Conservation (phyloP, 2,797 vertebrate species). For the Hozukius guyotensis region DNA sequence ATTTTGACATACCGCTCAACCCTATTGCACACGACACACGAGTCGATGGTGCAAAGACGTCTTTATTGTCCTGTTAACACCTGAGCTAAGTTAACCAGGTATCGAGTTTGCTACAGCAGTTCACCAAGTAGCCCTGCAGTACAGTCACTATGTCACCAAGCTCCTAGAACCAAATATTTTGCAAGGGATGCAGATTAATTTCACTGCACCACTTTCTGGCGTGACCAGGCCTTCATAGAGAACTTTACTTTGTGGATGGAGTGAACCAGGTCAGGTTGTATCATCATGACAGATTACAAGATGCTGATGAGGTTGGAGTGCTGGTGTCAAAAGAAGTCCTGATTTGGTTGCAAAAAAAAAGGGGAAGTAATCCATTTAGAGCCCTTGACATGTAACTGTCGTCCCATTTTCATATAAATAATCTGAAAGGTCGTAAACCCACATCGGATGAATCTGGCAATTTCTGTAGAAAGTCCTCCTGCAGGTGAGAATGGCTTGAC, state of each 20-base stretch:
- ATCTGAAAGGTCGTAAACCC: background rate
- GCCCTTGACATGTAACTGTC: background rate
- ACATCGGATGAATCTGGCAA: conserved; percentile 11
- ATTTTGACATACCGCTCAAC: background rate
- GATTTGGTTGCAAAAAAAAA: background rate
- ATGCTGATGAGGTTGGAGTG: background rate
- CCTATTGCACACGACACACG: background rate
- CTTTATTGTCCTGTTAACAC: background rate
- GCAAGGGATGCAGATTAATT: background rate
- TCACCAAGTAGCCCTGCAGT: background rate
- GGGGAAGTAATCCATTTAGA: background rate
- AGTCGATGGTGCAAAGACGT: background rate
- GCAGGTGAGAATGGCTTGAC: conserved; percentile 29
- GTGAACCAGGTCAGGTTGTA: background rate
- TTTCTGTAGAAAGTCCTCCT: conserved; percentile 25
- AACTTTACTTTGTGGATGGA: background rate
- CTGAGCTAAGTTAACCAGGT: background rate
- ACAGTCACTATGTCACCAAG: background rate
- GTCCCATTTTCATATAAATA: conserved; percentile 3
- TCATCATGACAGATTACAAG: background rate
- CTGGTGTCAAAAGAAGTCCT: background rate
- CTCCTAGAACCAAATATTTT: background rate
- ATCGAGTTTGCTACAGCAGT: background rate
- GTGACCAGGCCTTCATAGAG: background rate
- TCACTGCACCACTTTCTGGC: background rate